Conservation (phyloP, 2,113 vertebrate species). For the Turdus rufiventris region DNA sequence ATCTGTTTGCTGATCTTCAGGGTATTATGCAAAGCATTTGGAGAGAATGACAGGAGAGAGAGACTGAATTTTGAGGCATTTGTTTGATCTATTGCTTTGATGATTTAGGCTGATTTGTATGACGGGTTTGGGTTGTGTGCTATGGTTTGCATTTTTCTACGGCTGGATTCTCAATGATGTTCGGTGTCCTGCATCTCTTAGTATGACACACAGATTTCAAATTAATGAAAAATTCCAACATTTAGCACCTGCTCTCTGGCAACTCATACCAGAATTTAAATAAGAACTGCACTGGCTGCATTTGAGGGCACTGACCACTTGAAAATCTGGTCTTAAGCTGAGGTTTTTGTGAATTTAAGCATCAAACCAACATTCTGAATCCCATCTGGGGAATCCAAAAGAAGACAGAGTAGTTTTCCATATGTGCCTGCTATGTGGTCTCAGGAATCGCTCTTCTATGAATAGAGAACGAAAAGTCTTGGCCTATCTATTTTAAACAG, state of each 20-base stretch:
- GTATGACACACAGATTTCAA: slow-evolving; percentile 1
- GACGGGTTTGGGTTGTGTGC: slow-evolving; percentile 43
- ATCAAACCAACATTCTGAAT: slow-evolving; percentile 21
- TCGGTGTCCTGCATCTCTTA: slow-evolving; percentile 13
- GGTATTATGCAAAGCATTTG: slow-evolving; percentile 64
- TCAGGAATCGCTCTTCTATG: background rate
- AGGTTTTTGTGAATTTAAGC: slow-evolving; percentile 13
- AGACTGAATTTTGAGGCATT: slow-evolving; percentile 61
- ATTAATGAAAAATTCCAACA: background rate
- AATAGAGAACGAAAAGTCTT: slow-evolving; percentile 29
- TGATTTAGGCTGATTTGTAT: slow-evolving; percentile 66
- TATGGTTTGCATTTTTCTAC: slow-evolving; percentile 46
- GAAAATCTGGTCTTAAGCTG: slow-evolving; percentile 1
- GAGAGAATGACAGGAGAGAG: slow-evolving; percentile 51
- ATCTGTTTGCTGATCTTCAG: slow-evolving; percentile 64
- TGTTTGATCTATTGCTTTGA: slow-evolving; percentile 67
- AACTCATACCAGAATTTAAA: background rate
- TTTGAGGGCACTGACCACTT: slow-evolving; percentile 4
- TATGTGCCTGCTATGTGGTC: background rate
- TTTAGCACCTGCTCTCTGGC: slow-evolving; percentile 47
- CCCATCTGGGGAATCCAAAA: background rate
- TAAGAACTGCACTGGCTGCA: background rate
- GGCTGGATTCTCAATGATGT: slow-evolving; percentile 8
- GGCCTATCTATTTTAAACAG: slow-evolving; percentile 27
- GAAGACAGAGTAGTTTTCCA: slow-evolving; percentile 10